Base-by-base conservation (phyloP, 2,113 vertebrate genomes). In the Mesitornis unicolor region DNA sequence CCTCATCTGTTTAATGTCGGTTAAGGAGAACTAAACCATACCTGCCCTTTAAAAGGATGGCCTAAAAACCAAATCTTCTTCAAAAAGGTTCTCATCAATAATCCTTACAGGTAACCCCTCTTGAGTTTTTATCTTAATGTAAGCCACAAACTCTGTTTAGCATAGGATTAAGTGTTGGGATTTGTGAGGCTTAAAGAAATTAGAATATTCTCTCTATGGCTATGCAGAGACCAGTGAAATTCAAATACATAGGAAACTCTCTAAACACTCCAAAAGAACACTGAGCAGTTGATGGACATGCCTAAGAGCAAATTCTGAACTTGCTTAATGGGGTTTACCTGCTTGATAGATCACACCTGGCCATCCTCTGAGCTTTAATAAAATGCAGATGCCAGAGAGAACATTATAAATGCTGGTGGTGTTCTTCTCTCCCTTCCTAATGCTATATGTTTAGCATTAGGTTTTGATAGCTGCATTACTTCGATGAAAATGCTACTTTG, bases 391-490 rank as follows among this genome's bases (percentile, higher is more conserved):
- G 36, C 5, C 63, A 83, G 22, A 5, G 17, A 92, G 8, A 53
- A 16, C 2, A 6, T 40, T 75, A 42, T 38, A 35, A 48, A 61
- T 65, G 53, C 13, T 64, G 16, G 5, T 64, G 11, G 10, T 73
- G 26, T 4, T 60, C 18, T 74, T 3, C 4, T 36, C 5, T 87
- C 6, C 2, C 0, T 61, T 61, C 16, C 9, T 0, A 40, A 16
- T 6, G 35, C 11, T 84, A 20, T 42, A 6, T 8, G 35, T 35
- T 7, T 57, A 7, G 13, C 1, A 10, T 45, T 50, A 67, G n/a
- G 3, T 40, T 84, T 88, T 60, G 16, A 29, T 42, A 42, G 57
- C 24, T 76, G 14, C 2, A 9, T 53, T 76, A 16, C 18, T 45
- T 80, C 8, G 8, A 28, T 69, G 22, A 53, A 92, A 57, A 22